Base-by-base conservation (phyloP, 1,140 invertebrate genomes). In the Sycophaga agraensis region DNA sequence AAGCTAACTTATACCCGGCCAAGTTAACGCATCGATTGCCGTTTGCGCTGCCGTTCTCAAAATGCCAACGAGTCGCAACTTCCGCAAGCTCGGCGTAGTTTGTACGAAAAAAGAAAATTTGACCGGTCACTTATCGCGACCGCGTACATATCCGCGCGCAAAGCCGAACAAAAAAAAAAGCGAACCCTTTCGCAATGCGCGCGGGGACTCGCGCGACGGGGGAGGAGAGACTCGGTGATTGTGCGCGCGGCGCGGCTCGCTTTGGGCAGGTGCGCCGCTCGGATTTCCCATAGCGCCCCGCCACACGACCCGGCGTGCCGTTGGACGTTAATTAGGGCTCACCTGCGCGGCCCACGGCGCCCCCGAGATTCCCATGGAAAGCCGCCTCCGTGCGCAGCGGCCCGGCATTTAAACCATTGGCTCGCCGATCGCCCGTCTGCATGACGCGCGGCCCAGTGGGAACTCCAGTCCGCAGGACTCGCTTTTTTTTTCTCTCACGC, bases 221-320 rank as follows among this genome's bases (percentile, higher is more conserved):
- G 28, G 28, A 4, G 28, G 28, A 31, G 11, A 31, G 11, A 40
- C 4, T 50, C 50, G 35, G 43, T 31, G 28, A 31, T 11, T 9
- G 17, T 48, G 37, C 37, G 56, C 59, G 59, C 63, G 64, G 63
- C 65, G 60, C 66, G 66, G 43, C 45, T 49, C 28, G n/a, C 22
- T 73, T 74, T 72, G 63, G 70, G 67, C 76, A 78, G 77, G 75
- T 77, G 77, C 65, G 28, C 67, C 54, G 53, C 19, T 71, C 63
- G 54, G 63, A 72, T 75, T 79, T 77, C 75, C 72, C 76, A 77
- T 77, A 74, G 62, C 49, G 50, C 56, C 39, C 24, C 49, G 58
- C 31, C 49, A 48, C 35, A 60, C 54, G 49, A 56, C 37, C 53
- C 42, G 49, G 40, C 58, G 50, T 57, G 66, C 51, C 59, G 54